These are phyloP conservation scores for Sebastes iracundus DNA, from an alignment of 2,797 vertebrate genomes.

Conservation along the genomic window DNA sequence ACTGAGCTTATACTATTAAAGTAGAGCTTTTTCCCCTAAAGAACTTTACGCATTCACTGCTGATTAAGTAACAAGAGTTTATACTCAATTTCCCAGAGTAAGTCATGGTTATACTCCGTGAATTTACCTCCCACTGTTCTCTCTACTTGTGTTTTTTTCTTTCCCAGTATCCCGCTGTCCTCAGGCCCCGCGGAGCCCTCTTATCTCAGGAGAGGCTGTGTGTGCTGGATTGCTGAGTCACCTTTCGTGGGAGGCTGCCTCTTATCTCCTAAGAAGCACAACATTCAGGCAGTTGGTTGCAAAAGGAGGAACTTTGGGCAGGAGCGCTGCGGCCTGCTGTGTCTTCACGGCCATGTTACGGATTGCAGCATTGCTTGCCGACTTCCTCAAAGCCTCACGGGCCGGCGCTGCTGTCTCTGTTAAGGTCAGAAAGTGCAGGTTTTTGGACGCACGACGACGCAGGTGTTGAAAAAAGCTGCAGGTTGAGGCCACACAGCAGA, in stretches of 20 bases:
- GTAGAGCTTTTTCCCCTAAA: background rate
- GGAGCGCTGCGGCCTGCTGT: conserved; percentile 62
- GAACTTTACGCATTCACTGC: background rate
- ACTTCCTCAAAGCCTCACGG: conserved; percentile 63
- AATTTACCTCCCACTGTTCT: background rate
- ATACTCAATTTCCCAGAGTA: background rate
- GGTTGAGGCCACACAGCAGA: conserved; percentile 37
- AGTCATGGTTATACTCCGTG: background rate
- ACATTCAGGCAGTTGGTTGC: conserved; percentile 81
- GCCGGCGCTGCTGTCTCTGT: background rate
- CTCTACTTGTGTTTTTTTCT: conserved; percentile 23
- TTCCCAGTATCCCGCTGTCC: conserved; percentile 69
- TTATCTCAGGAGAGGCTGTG: conserved; percentile 80
- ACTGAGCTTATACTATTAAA: background rate
- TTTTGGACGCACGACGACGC: background rate
- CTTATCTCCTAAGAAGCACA: conserved; percentile 84
- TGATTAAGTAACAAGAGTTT: background rate
- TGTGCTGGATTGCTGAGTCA: conserved; percentile 84
- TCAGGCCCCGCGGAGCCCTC: conserved; percentile 52
- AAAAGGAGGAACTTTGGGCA: conserved; percentile 79
- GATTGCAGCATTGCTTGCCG: conserved; percentile 61
- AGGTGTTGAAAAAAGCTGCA: background rate
- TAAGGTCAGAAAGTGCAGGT: background rate
- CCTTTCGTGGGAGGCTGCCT: conserved; percentile 75
- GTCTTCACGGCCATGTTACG: conserved; percentile 54